phyloP scores from a whole-genome alignment of 1,140 invertebrate species.

The Agrypnia vestita region DNA sequence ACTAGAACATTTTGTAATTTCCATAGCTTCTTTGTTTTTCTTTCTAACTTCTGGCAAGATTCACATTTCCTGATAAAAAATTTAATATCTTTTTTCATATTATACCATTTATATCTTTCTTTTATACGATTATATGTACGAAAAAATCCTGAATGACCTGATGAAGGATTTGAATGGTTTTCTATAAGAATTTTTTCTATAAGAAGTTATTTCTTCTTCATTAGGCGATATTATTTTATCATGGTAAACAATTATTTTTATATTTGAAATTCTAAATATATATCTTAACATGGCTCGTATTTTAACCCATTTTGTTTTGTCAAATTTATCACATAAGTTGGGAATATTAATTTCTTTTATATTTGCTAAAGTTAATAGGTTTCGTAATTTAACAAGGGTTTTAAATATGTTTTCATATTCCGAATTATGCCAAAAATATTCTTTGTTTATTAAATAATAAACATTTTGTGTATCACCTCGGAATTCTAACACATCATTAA shows the following conservation, averaged over 20 bases:
- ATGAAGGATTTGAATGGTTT: not conserved
- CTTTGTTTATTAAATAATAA: no score
- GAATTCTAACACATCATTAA: no score
- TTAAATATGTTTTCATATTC: no score
- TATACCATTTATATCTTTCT: slow-evolving; percentile 61
- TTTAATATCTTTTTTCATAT: slow-evolving; percentile 62
- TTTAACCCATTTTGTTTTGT: slow-evolving; percentile 56
- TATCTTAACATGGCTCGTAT: slow-evolving; percentile 6
- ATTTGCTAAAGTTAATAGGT: no score
- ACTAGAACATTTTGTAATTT: slow-evolving; percentile 63
- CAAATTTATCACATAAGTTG: slow-evolving; percentile 21
- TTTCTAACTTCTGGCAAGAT: slow-evolving; percentile 59
- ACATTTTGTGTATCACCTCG: no score
- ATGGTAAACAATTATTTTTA: slow-evolving; percentile 52
- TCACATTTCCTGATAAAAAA: slow-evolving; percentile 62
- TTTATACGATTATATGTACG: no score
- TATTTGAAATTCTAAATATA: slow-evolving; percentile 48
- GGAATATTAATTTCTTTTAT: no score
- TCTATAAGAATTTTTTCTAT: not conserved
- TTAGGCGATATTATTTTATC: slow-evolving; percentile 49
- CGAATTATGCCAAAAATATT: no score
- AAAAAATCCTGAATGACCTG: slow-evolving; percentile 26
- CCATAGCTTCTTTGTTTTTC: slow-evolving; percentile 60
- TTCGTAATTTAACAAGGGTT: no score
- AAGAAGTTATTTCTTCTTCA: no score